phyloP scores from a whole-genome alignment of 2,113 vertebrate genomes.

The Muscicapa adusta region DNA sequence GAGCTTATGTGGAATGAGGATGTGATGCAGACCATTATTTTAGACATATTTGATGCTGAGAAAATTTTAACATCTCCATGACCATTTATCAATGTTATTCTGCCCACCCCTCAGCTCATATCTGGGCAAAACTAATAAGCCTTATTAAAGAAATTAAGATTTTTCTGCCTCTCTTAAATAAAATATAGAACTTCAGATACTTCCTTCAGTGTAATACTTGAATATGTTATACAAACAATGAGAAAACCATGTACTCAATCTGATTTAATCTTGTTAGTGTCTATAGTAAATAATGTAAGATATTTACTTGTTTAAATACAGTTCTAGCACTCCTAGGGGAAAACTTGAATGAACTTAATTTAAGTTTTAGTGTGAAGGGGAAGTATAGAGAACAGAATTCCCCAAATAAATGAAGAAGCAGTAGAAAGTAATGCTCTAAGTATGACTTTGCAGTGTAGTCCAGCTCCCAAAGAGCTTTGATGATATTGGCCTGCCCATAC shows the following conservation, averaged over 20 bases:
- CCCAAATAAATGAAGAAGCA: not conserved
- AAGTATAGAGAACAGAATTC: not conserved
- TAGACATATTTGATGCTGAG: not conserved
- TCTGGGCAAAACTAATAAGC: not conserved
- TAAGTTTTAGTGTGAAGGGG: not conserved
- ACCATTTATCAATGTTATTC: not conserved
- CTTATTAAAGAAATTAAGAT: not conserved
- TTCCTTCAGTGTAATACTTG: not conserved
- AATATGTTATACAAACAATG: not conserved
- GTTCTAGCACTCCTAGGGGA: not conserved
- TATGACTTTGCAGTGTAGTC: not conserved
- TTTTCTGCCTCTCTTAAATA: not conserved
- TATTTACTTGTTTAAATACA: not conserved
- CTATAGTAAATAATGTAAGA: not conserved
- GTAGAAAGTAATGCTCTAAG: not conserved
- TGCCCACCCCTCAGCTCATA: rapidly evolving
- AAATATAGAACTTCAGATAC: not conserved
- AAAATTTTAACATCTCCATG: not conserved
- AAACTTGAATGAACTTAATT: not conserved
- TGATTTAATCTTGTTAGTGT: not conserved
- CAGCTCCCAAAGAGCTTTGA: not conserved
- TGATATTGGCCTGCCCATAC: not conserved
- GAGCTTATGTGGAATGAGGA: too few relatives aligned
- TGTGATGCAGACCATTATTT: not conserved
- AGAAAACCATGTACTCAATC: not conserved